phyloP scores from a whole-genome alignment of 2,113 vertebrate species.

The Pristiophorus japonicus region DNA sequence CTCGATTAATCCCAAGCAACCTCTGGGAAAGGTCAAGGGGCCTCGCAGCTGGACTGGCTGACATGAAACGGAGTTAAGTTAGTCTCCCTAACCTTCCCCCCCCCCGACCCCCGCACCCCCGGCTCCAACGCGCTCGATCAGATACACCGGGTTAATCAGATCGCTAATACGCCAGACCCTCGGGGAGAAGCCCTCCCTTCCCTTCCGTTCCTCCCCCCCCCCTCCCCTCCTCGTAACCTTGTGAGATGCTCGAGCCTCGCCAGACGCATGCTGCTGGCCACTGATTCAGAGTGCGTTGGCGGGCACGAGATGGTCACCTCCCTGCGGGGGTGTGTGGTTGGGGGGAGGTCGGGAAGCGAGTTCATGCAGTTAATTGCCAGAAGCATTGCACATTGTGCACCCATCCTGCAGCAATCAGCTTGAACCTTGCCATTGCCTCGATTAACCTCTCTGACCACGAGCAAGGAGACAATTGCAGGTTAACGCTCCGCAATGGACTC shows the following conservation, averaged over 20 bases:
- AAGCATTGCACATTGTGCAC: not conserved
- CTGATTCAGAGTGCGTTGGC: not conserved
- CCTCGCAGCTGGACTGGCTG: not conserved
- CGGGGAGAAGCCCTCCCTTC: too few relatives aligned
- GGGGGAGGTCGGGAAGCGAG: not conserved
- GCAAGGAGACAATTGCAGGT: not conserved
- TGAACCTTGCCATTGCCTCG: not conserved
- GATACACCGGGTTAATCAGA: not conserved
- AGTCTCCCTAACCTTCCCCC: not conserved
- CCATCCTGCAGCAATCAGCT: not conserved
- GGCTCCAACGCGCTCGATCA: not conserved
- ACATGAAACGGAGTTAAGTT: not conserved
- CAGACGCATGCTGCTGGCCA: not conserved
- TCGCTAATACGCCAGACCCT: not conserved
- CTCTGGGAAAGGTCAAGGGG: not conserved
- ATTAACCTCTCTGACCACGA: not conserved
- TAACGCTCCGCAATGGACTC: not conserved
- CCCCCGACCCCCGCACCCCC: too few relatives aligned
- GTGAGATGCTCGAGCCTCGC: not conserved
- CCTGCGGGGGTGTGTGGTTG: not conserved
- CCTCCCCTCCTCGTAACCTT: not conserved
- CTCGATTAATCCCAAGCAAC: not conserved
- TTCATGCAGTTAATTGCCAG: not conserved
- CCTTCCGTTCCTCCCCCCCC: too few relatives aligned
- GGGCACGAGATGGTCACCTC: not conserved